phyloP scores from a whole-genome alignment of 2,113 vertebrate species.

The Xiphias gladius region DNA sequence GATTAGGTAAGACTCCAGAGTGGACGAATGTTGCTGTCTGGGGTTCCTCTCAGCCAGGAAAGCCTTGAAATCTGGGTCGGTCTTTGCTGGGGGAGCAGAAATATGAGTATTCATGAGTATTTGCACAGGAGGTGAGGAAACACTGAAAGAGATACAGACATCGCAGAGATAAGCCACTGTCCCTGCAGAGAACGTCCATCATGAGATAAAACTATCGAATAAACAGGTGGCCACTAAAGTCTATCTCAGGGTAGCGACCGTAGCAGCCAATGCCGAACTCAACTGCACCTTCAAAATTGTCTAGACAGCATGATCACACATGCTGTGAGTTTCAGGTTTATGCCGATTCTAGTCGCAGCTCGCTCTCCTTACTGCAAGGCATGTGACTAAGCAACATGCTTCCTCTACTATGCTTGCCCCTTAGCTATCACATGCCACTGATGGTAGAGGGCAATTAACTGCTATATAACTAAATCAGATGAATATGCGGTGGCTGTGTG shows the following conservation, averaged over 20 bases:
- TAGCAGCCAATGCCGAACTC: neutral
- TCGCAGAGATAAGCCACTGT: neutral
- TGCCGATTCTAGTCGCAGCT: constrained; percentile 8
- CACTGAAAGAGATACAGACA: neutral
- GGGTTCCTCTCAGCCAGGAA: constrained; percentile 96
- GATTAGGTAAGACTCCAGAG: constrained; percentile 98
- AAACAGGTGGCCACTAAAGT: neutral
- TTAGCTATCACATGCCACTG: neutral
- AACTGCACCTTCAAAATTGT: neutral
- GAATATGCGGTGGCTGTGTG: neutral
- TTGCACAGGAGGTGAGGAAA: neutral
- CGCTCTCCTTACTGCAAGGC: neutral
- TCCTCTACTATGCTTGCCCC: neutral
- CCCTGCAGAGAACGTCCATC: neutral
- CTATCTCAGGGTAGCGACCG: neutral
- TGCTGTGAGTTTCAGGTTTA: neutral
- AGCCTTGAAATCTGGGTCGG: constrained; percentile 93
- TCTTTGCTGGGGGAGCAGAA: constrained; percentile 87
- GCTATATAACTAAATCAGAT: neutral
- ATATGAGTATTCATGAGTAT: constrained; percentile 3
- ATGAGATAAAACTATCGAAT: neutral
- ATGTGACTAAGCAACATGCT: constrained; percentile 15
- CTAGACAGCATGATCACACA: neutral
- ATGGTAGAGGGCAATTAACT: neutral
- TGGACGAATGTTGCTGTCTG: constrained; percentile 92